Conservation (phyloP, 1,140 invertebrate genomes). For the Bombyx mori region ASM3026992v2 NC_085112.1:5716001-5716500, state of each 20-base stretch:
- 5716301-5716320: slow-evolving; percentile 5
- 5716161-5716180: slow-evolving; percentile 17
- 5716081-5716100: slow-evolving; percentile 40
- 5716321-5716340: slow-evolving; percentile 10
- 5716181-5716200: slow-evolving; percentile 8
- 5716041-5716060: slow-evolving; percentile 36
- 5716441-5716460: slow-evolving; percentile 8
- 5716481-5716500: neutral
- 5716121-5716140: slow-evolving; percentile 49
- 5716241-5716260: slow-evolving; percentile 7
- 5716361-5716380: slow-evolving; percentile 2
- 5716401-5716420: neutral
- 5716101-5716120: slow-evolving; percentile 34
- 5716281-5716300: slow-evolving; percentile 3
- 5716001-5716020: slow-evolving; percentile 57
- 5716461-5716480: neutral
- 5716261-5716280: slow-evolving; percentile 2
- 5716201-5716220: slow-evolving; percentile 3
- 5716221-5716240: neutral
- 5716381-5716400: slow-evolving; percentile 3
- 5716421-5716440: neutral
- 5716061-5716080: slow-evolving; percentile 54
- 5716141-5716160: slow-evolving; percentile 39
- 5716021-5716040: slow-evolving; percentile 61
- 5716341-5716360: slow-evolving; percentile 10